Evolutionary conservation across 2,113 vertebrate species (phyloP), one percentile per base, ranked within the genome.

Genomic region (Polyodon spathula): DNA sequence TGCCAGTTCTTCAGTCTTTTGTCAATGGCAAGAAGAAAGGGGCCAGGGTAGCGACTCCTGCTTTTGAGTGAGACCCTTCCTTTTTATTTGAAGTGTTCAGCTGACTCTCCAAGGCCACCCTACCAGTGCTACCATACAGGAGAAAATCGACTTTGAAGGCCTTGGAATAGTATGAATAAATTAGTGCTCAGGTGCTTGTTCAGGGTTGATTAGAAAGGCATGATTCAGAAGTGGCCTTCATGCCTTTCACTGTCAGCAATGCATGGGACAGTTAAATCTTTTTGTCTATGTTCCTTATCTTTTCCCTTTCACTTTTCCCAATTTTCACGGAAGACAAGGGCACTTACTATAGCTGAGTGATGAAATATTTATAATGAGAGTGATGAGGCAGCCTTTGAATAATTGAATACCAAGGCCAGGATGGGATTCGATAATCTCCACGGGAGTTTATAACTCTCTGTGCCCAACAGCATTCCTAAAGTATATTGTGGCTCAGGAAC

Each of bases 311-410:
- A 81, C 59, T 61, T 68, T 71, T 75, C 68, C 69, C 65, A 79
- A 83, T 86, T 85, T 87, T 87, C 75, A 78, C 85, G 82, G 76
- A 88, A 90, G 87, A 86, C 80, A 83, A 80, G 81, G 85, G 83
- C 84, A 83, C 85, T 88, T 88, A 84, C 83, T 88, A 84, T 92
- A 90, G 89, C 89, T 76, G 79, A 82, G 76, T 80, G 83, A 89
- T 93, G 87, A 93, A 92, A 93, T 92, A 93, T 95, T 95, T 90
- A 94, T 88, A 86, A 88, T 87, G 85, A 88, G 85, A 86, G 84
- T 78, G 86, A 90, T 88, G 90, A 89, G 81, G 77, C 80, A 84
- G 82, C 78, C 80, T 78, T 77, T 94, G 89, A 92, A 94, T 92
- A 88, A 93, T 92, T 79, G 80, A 91, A 89, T 85, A 85, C 73